These are phyloP conservation scores for Promerops cafer DNA, from an alignment of 2,113 vertebrate species.

Conservation along the genomic window DNA sequence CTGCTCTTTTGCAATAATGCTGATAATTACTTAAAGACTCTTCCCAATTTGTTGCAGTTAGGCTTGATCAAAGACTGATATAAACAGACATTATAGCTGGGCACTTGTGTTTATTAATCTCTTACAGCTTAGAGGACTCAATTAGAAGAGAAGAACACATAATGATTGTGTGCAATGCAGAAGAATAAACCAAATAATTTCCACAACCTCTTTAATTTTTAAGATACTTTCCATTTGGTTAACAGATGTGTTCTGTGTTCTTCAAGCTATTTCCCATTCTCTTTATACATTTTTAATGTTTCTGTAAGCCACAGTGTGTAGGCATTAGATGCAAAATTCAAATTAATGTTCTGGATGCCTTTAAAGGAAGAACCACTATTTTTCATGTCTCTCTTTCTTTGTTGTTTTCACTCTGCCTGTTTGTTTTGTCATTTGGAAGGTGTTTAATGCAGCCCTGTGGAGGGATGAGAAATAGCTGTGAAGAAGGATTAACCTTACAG, in stretches of 20 bases:
- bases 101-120: constrained; percentile 35
- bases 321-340: not conserved
- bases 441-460: not conserved
- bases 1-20: not conserved
- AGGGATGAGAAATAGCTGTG: not conserved
- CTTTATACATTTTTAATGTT: constrained; percentile 45
- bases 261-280: constrained; percentile 27
- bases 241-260: constrained; percentile 31
- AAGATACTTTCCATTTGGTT: constrained; percentile 37
- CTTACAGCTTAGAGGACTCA: not conserved
- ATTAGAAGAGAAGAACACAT: not conserved
- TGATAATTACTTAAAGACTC: constrained; percentile 19
- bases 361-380: not conserved
- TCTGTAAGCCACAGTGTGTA: not conserved
- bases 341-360: not conserved
- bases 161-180: not conserved
- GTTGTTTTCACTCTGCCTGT: not conserved
- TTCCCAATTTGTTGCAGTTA: constrained; percentile 17
- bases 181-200: constrained; percentile 23
- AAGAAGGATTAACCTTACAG: not conserved
- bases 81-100: constrained; percentile 4
- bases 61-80: constrained; percentile 42
- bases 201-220: constrained; percentile 48
- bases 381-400: not conserved
- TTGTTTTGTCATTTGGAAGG: not conserved